phyloP scores from a whole-genome alignment of 2,113 vertebrate species.

The Muscicapa adusta region DNA sequence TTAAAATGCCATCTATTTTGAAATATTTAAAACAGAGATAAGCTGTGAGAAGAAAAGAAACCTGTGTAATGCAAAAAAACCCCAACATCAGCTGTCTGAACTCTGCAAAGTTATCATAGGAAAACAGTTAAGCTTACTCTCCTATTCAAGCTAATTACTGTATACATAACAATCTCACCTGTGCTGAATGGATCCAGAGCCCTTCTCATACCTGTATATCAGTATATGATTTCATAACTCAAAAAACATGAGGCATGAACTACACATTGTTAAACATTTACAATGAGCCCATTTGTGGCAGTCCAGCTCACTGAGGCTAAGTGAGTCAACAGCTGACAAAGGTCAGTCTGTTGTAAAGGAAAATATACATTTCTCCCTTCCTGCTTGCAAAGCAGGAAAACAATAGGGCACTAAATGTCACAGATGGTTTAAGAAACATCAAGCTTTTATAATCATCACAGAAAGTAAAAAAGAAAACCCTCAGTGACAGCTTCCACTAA shows the following conservation, averaged over 20 bases:
- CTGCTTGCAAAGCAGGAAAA: background rate
- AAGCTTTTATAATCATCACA: background rate
- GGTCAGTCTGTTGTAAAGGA: background rate
- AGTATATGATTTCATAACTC: conserved; percentile 8
- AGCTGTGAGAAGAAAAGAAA: conserved; percentile 26
- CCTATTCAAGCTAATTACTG: background rate
- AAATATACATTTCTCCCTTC: conserved; percentile 1
- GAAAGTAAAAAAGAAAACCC: background rate
- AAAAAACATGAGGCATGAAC: background rate
- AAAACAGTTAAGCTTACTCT: background rate
- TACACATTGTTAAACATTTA: background rate
- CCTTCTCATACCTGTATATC: conserved; percentile 45
- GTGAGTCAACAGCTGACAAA: background rate
- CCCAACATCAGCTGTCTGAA: background rate
- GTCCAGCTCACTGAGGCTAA: background rate
- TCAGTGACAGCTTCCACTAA: background rate
- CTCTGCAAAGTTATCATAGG: background rate
- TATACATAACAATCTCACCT: conserved; percentile 12
- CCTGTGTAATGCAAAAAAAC: background rate
- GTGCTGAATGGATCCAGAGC: background rate
- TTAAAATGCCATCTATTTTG: conserved; percentile 57
- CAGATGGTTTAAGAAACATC: background rate
- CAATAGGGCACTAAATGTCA: background rate
- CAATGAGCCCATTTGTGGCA: background rate
- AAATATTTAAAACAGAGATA: conserved; percentile 32